Percentiles rank a stretch among this genome's conserved stretches.
phyloP scores from a whole-genome alignment of 1,140 invertebrate species.

The Armadillidium nasatum region DNA sequence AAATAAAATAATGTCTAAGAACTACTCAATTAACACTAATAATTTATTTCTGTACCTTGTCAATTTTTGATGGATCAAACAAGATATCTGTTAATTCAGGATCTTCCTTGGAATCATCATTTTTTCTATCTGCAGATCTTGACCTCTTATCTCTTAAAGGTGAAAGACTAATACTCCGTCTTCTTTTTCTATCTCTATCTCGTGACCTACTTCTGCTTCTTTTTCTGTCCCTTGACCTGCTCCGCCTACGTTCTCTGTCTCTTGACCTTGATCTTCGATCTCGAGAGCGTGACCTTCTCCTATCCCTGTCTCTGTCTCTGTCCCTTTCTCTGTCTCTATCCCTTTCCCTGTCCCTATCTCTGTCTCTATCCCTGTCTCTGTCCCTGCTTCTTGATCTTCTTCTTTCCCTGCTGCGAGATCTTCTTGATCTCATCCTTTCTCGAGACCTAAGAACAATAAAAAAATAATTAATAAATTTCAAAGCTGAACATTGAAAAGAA shows the following conservation, averaged over 20 bases:
- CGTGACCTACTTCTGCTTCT: slow-evolving; percentile 46
- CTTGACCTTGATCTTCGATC: slow-evolving; percentile 45
- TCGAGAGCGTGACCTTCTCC: slow-evolving; percentile 29
- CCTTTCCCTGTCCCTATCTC: slow-evolving; percentile 48
- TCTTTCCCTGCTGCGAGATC: slow-evolving; percentile 29
- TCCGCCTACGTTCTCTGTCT: slow-evolving; percentile 40
- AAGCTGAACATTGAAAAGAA: neutral
- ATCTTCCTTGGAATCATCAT: slow-evolving; percentile 53
- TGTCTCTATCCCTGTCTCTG: slow-evolving; percentile 46
- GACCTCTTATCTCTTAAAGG: slow-evolving; percentile 50
- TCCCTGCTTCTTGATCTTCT: slow-evolving; percentile 32
- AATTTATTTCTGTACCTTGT: slow-evolving; percentile 57
- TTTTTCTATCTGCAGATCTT: slow-evolving; percentile 45
- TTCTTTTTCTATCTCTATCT: slow-evolving; percentile 41
- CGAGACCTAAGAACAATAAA: slow-evolving; percentile 24
- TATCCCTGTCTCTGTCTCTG: slow-evolving; percentile 40
- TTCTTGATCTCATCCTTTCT: slow-evolving; percentile 29
- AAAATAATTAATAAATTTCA: neutral
- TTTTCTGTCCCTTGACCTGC: slow-evolving; percentile 28
- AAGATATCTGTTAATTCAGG: slow-evolving; percentile 59
- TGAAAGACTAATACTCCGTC: slow-evolving; percentile 47
- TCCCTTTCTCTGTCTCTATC: slow-evolving; percentile 47
- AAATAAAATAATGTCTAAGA: neutral
- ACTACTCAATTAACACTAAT: neutral
- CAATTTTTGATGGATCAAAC: slow-evolving; percentile 67